Evolutionary conservation across 2,888 invertebrate genomes (phyloP).

Genomic region (Melangyna quadrimaculata): DNA sequence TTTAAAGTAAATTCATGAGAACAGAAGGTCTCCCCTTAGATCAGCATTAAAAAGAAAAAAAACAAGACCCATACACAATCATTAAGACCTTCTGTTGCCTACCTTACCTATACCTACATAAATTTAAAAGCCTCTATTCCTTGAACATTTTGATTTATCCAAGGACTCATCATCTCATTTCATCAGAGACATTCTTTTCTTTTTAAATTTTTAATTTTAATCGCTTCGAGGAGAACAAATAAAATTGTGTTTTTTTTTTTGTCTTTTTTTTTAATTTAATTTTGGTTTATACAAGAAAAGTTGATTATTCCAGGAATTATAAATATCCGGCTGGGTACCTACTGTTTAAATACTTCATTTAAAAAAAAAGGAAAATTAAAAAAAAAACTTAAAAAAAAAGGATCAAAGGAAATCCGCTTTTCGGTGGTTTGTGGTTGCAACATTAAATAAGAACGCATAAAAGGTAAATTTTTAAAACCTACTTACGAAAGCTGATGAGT

Average conservation of each 20-base stretch:
- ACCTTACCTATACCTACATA: too few species aligned
- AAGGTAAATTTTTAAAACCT: not conserved
- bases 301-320: not conserved
- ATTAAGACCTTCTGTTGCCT: not conserved
- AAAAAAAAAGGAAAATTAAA: not conserved
- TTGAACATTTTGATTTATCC: too few species aligned
- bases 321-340: not conserved
- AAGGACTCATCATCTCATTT: too few species aligned
- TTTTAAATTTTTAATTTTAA: not conserved
- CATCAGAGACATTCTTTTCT: not conserved
- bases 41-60: not conserved
- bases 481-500: not conserved
- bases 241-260: not conserved
- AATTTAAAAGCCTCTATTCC: too few species aligned
- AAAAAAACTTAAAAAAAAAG: not conserved
- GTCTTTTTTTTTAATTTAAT: too few species aligned
- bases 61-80: not conserved
- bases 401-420: not conserved
- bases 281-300: not conserved
- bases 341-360: not conserved
- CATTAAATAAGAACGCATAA: not conserved
- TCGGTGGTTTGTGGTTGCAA: not conserved
- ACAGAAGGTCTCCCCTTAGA: not conserved
- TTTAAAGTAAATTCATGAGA: not conserved
- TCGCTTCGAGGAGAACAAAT: slow-evolving; percentile 2